Percentiles rank a stretch among this genome's conserved stretches.
Conservation (phyloP, 2,888 invertebrate genomes). For the Chrysopilus asiliformis region DNA sequence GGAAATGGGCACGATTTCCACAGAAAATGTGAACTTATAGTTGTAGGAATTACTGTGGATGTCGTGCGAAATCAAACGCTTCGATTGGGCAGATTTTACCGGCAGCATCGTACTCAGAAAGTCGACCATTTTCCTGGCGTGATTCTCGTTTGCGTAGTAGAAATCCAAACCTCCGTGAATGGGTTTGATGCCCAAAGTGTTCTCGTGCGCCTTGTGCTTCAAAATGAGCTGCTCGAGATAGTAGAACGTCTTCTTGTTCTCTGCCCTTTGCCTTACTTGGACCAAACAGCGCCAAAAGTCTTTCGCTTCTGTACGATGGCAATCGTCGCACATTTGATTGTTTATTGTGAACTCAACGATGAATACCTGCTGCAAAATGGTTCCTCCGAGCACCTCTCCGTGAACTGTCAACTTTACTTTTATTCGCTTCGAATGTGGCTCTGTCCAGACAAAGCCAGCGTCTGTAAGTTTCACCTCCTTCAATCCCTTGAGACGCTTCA, state of each 20-base stretch:
- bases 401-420: conserved; percentile 93
- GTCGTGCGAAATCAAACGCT: conserved; percentile 93
- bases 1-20: conserved; percentile 93
- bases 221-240: conserved; percentile 94
- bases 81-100: conserved; percentile 75
- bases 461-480: conserved; percentile 83
- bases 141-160: conserved; percentile 76
- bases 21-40: conserved; percentile 87
- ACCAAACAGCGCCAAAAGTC: conserved; percentile 93
- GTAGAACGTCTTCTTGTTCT: conserved; percentile 94
- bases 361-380: conserved; percentile 87
- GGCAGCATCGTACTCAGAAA: conserved; percentile 83
- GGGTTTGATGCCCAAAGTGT: conserved; percentile 78
- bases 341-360: conserved; percentile 84
- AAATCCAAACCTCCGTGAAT: conserved; percentile 87
- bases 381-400: conserved; percentile 83
- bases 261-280: conserved; percentile 74
- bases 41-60: conserved; percentile 93
- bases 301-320: conserved; percentile 93
- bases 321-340: conserved; percentile 95
- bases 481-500: conserved; percentile 84
- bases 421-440: conserved; percentile 94
- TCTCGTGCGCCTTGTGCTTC: conserved; percentile 86
- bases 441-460: conserved; percentile 97
- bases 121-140: conserved; percentile 90